Conservation (phyloP, 1,140 invertebrate species). For the Halyomorpha halys region DNA sequence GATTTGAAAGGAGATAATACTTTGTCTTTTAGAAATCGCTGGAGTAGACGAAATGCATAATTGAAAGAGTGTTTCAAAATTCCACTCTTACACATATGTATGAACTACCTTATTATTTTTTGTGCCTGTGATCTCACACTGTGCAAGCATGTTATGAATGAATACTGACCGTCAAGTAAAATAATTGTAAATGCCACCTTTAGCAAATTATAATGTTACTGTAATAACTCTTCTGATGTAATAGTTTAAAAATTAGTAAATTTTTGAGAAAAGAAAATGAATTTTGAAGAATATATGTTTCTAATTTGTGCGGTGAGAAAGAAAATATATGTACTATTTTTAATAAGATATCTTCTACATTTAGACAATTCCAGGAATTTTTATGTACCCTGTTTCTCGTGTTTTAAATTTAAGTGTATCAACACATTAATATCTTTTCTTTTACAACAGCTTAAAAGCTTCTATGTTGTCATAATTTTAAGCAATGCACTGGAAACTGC, state of each 20-base stretch:
- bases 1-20: neutral
- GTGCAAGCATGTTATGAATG: neutral
- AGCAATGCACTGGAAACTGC: neutral
- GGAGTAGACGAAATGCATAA: constrained; percentile 2
- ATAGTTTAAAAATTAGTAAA: neutral
- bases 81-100: constrained; percentile 7
- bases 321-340: too few species aligned
- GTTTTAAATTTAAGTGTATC: too few species aligned
- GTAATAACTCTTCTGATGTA: neutral
- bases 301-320: neutral
- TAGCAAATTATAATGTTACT: neutral
- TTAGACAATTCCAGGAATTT: too few species aligned
- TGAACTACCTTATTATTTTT: constrained; percentile 10
- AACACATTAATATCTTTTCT: neutral
- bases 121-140: constrained; percentile 18
- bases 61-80: constrained; percentile 10
- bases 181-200: neutral
- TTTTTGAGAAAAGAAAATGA: neutral
- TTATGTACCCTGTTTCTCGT: too few species aligned
- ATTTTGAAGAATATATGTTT: constrained; percentile 2
- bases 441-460: neutral
- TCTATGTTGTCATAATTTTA: neutral
- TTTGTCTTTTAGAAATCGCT: neutral
- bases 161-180: neutral
- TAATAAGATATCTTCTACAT: too few species aligned